Percentiles rank a stretch among this genome's conserved stretches.
Evolutionary conservation across 2,113 vertebrate genomes (phyloP).

Genomic region (Sinocyclocheilus maitianheensis): DNA sequence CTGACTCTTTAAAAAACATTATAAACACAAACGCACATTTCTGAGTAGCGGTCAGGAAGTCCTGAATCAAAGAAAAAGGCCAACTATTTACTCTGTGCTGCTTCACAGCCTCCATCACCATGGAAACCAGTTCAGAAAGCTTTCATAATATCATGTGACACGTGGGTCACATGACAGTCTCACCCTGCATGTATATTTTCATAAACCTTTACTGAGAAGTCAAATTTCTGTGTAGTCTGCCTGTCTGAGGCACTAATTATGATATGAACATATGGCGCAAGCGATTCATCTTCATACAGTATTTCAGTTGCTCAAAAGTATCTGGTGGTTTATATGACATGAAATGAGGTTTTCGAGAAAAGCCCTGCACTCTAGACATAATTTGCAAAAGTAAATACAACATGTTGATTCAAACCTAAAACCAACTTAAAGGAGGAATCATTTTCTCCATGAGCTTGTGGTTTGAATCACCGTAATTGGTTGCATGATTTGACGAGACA

Average conservation of each 20-base stretch:
- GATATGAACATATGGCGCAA: neutral
- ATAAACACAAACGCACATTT: neutral
- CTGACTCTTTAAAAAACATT: neutral
- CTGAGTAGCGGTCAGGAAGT: constrained; percentile 19
- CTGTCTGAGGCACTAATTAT: constrained; percentile 15
- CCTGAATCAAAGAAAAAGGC: constrained; percentile 31
- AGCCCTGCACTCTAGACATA: constrained; percentile 69
- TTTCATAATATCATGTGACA: constrained; percentile 33
- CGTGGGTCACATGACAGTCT: constrained; percentile 21
- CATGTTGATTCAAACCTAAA: constrained; percentile 68
- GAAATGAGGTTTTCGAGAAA: constrained; percentile 60
- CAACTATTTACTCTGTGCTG: constrained; percentile 51
- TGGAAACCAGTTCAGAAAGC: constrained; percentile 3
- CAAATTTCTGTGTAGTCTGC: constrained; percentile 16
- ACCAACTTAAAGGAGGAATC: constrained; percentile 63
- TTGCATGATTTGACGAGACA: constrained; percentile 41
- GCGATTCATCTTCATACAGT: neutral
- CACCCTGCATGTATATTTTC: constrained; percentile 47
- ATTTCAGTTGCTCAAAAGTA: constrained; percentile 1
- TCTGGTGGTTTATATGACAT: neutral
- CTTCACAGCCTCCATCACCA: constrained; percentile 3
- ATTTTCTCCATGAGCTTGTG: constrained; percentile 54
- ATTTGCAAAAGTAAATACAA: constrained; percentile 69
- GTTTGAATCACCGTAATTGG: constrained; percentile 56
- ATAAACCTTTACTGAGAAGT: constrained; percentile 28